phyloP scores from a whole-genome alignment of 2,888 invertebrate genomes.

The Cryptocephalus primarius region DNA sequence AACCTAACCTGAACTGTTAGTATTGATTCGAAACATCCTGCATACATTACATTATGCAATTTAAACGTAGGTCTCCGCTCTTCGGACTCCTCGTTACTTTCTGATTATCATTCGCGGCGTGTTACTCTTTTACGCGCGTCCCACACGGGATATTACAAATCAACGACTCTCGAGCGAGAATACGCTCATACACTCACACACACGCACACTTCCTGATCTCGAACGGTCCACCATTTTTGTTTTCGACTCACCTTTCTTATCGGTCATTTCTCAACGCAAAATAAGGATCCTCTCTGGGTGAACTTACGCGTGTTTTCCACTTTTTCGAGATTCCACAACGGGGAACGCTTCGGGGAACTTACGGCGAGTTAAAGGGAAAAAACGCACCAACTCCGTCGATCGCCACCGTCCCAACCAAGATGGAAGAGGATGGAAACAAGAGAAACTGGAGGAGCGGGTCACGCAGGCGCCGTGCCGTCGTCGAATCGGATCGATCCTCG shows the following conservation, averaged over 20 bases:
- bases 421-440: not conserved
- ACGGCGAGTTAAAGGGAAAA: not conserved
- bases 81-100: constrained; percentile 12
- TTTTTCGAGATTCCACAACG: not conserved
- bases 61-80: constrained; percentile 16
- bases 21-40: constrained; percentile 38
- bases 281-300: too few relatives aligned
- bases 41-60: constrained; percentile 29
- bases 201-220: constrained; percentile 8
- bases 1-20: constrained; percentile 26
- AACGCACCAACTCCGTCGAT: not conserved
- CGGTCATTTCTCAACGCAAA: constrained; percentile 19
- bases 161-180: constrained; percentile 1
- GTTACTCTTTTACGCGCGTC: not conserved
- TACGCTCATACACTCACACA: constrained; percentile 4
- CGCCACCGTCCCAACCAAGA: not conserved
- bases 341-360: not conserved
- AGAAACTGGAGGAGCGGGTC: not conserved
- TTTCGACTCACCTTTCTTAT: constrained; percentile 27
- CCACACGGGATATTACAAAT: not conserved
- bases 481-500: too few relatives aligned
- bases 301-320: not conserved
- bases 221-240: constrained; percentile 14
- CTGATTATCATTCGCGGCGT: not conserved
- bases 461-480: not conserved